A percentile compares a stretch with the other conserved stretches of the same genome.
Evolutionary conservation across 1,140 invertebrate species (phyloP).

Genomic region (Orchestia grillus): DNA sequence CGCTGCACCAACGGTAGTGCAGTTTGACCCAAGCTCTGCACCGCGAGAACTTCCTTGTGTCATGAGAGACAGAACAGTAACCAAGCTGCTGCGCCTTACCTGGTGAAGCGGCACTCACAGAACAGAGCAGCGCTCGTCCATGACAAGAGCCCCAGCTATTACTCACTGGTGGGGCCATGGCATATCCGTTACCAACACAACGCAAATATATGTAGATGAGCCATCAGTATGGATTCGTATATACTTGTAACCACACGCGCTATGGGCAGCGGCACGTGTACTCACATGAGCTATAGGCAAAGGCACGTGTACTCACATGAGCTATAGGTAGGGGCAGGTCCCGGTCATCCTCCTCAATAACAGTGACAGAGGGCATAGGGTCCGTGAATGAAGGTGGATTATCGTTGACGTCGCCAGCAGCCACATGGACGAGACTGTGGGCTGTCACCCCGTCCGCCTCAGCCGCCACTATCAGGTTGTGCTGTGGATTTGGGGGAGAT

Average conservation of each 20-base stretch:
- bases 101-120: background rate
- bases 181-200: background rate
- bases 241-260: too few species aligned
- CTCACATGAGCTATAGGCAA: background rate
- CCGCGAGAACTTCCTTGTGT: background rate
- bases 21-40: background rate
- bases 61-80: background rate
- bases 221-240: too few species aligned
- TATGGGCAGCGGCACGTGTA: background rate
- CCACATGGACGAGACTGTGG: slow-evolving; percentile 50
- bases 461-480: slow-evolving; percentile 55
- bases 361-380: slow-evolving; percentile 30
- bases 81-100: background rate
- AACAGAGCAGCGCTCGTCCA: background rate
- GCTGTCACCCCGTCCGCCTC: slow-evolving; percentile 48
- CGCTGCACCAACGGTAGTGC: too few species aligned
- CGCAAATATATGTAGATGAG: too few species aligned
- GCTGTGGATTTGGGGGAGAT: background rate
- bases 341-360: slow-evolving; percentile 60
- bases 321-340: slow-evolving; percentile 56
- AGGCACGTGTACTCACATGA: background rate
- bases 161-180: background rate
- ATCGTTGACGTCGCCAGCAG: slow-evolving; percentile 57
- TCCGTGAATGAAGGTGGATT: slow-evolving; percentile 54
- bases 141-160: background rate